These are phyloP conservation scores for Drosophila tanythrix DNA, from an alignment of 2,888 invertebrate genomes.

Conservation along the genomic window DNA sequence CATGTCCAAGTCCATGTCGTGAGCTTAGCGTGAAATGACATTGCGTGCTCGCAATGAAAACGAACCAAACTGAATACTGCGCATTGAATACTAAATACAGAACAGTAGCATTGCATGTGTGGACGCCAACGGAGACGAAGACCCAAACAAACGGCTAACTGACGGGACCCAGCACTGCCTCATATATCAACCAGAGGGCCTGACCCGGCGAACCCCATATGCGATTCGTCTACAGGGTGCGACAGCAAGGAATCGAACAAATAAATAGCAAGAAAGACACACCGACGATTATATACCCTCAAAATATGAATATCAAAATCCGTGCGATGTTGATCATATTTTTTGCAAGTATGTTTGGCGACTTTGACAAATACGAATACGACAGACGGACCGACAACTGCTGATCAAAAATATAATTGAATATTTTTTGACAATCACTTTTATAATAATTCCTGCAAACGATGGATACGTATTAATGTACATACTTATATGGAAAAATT, in stretches of 20 bases:
- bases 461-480: background rate
- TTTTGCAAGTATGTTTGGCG: background rate
- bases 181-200: conserved; percentile 52
- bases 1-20: conserved; percentile 53
- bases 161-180: conserved; percentile 33
- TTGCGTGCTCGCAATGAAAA: conserved; percentile 65
- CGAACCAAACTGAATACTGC: conserved; percentile 42
- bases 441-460: too few relatives aligned
- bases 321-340: background rate
- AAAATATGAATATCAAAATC: background rate
- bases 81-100: conserved; percentile 17
- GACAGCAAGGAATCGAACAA: background rate
- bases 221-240: conserved; percentile 26
- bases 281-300: background rate
- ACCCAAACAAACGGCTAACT: conserved; percentile 32
- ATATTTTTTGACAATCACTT: too few relatives aligned
- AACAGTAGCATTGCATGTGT: conserved; percentile 71
- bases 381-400: background rate
- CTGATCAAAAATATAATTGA: background rate
- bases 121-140: conserved; percentile 32
- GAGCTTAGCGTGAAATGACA: conserved; percentile 72
- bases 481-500: background rate
- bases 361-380: background rate
- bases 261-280: background rate
- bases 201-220: conserved; percentile 9